These are phyloP conservation scores for Drosophila antonietae DNA, from an alignment of 2,888 invertebrate species.

Conservation along the genomic window DNA sequence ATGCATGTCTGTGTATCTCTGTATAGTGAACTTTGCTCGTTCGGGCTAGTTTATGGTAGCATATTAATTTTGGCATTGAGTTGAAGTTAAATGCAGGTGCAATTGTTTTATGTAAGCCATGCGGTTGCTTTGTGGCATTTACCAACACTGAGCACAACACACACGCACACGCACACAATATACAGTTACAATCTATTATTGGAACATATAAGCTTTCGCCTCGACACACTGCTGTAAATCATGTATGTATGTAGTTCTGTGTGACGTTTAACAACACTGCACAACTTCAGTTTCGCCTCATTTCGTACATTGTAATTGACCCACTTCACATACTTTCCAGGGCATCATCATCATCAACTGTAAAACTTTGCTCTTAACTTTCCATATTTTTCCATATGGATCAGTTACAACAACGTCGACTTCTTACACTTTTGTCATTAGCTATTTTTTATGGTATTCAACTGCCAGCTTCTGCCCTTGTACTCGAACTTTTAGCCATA, in stretches of 20 bases:
- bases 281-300: neutral
- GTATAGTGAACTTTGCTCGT: conserved; percentile 33
- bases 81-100: conserved; percentile 66
- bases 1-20: neutral
- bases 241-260: neutral
- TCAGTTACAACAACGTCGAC: conserved; percentile 47
- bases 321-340: conserved; percentile 1
- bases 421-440: conserved; percentile 68
- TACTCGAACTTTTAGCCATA: neutral
- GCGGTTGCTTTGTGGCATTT: conserved; percentile 46
- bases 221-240: neutral
- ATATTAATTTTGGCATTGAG: conserved; percentile 76
- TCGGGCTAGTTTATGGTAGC: conserved; percentile 65
- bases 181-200: neutral
- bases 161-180: neutral
- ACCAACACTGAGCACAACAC: conserved; percentile 34
- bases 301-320: conserved; percentile 13
- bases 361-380: conserved; percentile 52
- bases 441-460: conserved; percentile 48
- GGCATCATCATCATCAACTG: neutral
- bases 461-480: conserved; percentile 26
- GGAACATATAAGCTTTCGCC: neutral
- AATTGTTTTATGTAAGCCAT: conserved; percentile 61
- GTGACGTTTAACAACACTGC: conserved; percentile 1
- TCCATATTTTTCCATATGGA: conserved; percentile 57